These are phyloP conservation scores for Noctua pronuba DNA, from an alignment of 2,888 invertebrate genomes.

Conservation along the genomic window DNA sequence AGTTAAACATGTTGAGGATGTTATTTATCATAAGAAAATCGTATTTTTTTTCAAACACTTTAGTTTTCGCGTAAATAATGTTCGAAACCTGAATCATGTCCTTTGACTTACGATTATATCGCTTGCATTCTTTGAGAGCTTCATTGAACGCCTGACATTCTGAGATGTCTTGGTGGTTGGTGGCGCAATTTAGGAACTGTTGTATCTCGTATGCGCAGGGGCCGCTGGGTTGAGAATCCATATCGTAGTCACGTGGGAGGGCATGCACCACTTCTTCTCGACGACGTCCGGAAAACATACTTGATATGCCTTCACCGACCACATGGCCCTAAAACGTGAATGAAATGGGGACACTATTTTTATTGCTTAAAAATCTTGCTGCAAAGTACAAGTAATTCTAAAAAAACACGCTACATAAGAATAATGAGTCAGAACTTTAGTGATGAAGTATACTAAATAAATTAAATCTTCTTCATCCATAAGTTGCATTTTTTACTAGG, in stretches of 20 bases:
- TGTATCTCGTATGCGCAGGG: constrained; percentile 98
- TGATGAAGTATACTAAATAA: too few relatives aligned
- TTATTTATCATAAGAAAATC: background rate
- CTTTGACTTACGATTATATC: constrained; percentile 92
- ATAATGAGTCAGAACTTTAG: background rate
- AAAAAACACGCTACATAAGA: too few relatives aligned
- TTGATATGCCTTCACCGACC: constrained; percentile 2
- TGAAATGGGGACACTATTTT: background rate
- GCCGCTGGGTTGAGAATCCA: constrained; percentile 90
- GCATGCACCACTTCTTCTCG: constrained; percentile 78
- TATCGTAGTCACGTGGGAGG: constrained; percentile 81
- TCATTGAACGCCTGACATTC: constrained; percentile 98
- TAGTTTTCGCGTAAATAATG: too few relatives aligned
- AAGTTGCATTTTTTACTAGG: constrained; percentile 30
- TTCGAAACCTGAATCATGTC: background rate
- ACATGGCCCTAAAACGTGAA: background rate
- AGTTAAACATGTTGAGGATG: too few relatives aligned
- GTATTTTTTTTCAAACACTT: background rate
- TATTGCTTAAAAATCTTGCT: background rate
- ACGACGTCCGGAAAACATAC: constrained; percentile 66
- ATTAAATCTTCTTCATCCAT: background rate
- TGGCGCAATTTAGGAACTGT: constrained; percentile 98
- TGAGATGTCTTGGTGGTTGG: constrained; percentile 94
- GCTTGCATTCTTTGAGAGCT: constrained; percentile 97
- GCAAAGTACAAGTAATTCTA: background rate